phyloP scores from a whole-genome alignment of 2,888 invertebrate genomes.

The Rotaria socialis region DNA sequence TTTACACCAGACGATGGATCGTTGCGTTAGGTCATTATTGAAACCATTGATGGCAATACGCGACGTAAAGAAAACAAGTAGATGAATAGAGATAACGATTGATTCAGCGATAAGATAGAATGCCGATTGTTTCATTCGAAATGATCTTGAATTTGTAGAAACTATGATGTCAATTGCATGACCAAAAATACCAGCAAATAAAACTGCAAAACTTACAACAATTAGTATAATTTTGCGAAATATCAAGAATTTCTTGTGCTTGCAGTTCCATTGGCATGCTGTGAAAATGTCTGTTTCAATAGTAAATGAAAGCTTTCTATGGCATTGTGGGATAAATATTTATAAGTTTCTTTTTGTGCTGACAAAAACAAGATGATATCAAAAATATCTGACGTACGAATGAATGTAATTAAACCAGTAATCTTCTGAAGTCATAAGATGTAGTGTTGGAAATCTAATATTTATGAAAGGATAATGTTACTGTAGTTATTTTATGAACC shows the following conservation, averaged over 20 bases:
- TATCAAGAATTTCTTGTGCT: not conserved
- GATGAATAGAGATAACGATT: not conserved
- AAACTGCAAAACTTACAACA: not conserved
- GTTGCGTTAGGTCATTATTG: not conserved
- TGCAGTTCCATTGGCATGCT: not conserved
- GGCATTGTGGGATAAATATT: too few species aligned
- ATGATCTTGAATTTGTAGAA: not conserved
- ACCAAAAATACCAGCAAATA: not conserved
- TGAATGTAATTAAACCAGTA: too few species aligned
- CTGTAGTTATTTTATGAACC: too few species aligned
- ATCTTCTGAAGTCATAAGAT: too few species aligned
- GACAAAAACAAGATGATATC: too few species aligned
- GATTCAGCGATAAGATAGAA: not conserved
- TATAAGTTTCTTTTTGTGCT: too few species aligned
- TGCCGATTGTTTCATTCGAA: not conserved
- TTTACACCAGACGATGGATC: not conserved
- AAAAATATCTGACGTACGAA: too few species aligned
- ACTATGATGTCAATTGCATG: not conserved
- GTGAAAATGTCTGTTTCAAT: not conserved
- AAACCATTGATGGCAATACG: not conserved
- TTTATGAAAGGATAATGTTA: too few species aligned
- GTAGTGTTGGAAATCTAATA: too few species aligned
- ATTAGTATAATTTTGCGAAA: not conserved
- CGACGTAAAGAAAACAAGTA: not conserved
- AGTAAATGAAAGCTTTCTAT: too few species aligned